Base-by-base conservation (phyloP, 1,140 invertebrate species). In the Ceratosolen fusciceps region DNA sequence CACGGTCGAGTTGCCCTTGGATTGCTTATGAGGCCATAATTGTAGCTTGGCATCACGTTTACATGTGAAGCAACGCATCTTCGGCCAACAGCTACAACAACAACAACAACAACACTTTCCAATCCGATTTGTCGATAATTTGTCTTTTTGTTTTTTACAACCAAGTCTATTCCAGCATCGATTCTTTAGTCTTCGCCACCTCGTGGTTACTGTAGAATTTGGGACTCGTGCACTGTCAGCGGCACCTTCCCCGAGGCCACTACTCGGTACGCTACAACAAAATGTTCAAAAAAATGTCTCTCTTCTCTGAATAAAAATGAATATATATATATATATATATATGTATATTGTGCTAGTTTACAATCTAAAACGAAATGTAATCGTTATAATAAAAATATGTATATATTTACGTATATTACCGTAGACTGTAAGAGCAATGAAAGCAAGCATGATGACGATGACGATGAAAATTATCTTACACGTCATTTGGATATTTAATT, bases 21-120 rank as follows among this genome's bases (percentile, higher is more conserved):
- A 52, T 24, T 74, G 47, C 24, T 85, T 81, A 54, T 85, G 85
- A 7, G 87, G 82, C 88, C 89, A 88, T 1, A 84, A 60, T 8
- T 85, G 75, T 9, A 83, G 84, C 79, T 89, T 90, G 29, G 85
- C 84, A 31, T 87, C 85, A 49, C 86, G 85, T 14, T 86, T 86
- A 58, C 87, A 88, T 0, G 88, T 88, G 0, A 89, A 65, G 21
- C 89, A 90, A 77, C 86, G 85, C 89, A 89, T 89, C 54, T 83
- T 81, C 0, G 86, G 78, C 34, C 86, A 88, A 68, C 87, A 85
- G 3, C 82, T 43, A 9, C 60, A 87, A 74, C 83, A 83, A 34
- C 79, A 80, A 39, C 39, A 52, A 21, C 29, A 14, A 19, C 26
- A 31, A 60, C 7, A 16, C 31, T 65, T 43, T 1, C 2, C 19